phyloP scores from a whole-genome alignment of 2,888 invertebrate genomes.

The Ophioninae sp. region DNA sequence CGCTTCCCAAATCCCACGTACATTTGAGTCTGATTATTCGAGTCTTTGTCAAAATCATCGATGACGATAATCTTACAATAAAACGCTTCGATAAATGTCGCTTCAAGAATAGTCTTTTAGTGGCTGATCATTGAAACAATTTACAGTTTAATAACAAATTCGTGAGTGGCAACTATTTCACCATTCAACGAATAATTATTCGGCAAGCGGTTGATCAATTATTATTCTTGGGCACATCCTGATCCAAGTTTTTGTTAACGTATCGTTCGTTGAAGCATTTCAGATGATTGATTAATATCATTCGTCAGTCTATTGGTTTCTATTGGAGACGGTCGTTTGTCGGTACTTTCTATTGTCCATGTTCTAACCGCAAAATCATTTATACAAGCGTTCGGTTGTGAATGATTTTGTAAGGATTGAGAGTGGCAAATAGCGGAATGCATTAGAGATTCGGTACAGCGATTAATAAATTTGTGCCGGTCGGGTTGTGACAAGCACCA shows the following conservation, averaged over 20 bases:
- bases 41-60: background rate
- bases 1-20: slow-evolving; percentile 12
- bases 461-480: slow-evolving; percentile 77
- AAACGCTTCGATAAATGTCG: background rate
- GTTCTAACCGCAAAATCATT: slow-evolving; percentile 9
- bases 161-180: background rate
- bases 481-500: slow-evolving; percentile 66
- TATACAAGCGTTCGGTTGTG: slow-evolving; percentile 67
- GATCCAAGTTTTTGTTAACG: background rate
- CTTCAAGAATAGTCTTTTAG: background rate
- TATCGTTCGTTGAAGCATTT: background rate
- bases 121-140: background rate
- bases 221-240: background rate
- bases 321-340: background rate
- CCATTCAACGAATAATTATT: background rate
- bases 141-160: background rate
- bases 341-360: background rate
- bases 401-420: slow-evolving; percentile 51
- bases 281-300: background rate
- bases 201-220: background rate
- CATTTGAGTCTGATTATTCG: background rate
- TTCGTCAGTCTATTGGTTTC: background rate
- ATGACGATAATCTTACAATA: background rate
- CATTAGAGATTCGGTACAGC: slow-evolving; percentile 65
- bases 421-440: slow-evolving; percentile 34